These are phyloP conservation scores for Calameuta filiformis DNA, from an alignment of 2,888 invertebrate genomes.

Conservation along the genomic window DNA sequence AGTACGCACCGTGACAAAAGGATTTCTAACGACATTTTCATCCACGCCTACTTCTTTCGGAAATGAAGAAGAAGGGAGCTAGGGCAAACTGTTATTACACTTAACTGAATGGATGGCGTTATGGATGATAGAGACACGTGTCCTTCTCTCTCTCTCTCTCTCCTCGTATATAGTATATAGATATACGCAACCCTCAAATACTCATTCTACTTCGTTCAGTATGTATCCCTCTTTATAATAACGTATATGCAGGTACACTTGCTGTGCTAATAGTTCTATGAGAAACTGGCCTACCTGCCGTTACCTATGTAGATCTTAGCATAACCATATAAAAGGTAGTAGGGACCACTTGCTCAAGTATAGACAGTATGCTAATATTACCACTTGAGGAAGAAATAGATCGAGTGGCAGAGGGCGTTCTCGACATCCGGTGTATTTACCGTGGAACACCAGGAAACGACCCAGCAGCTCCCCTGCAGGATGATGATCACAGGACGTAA, in stretches of 20 bases:
- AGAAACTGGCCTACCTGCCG: background rate
- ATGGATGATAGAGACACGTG: background rate
- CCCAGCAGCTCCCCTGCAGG: background rate
- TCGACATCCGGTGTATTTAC: background rate
- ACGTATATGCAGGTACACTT: conserved; percentile 16
- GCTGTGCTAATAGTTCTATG: conserved; percentile 1
- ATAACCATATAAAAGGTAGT: background rate
- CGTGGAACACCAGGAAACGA: background rate
- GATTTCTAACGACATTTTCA: conserved; percentile 36
- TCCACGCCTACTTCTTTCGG: conserved; percentile 45
- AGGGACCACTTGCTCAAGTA: background rate
- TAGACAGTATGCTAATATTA: background rate
- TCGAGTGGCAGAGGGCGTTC: background rate
- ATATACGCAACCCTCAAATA: background rate
- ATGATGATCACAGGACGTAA: background rate
- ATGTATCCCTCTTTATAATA: background rate
- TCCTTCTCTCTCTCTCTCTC: background rate
- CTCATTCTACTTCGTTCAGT: background rate
- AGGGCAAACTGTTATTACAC: conserved; percentile 23
- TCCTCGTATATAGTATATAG: background rate
- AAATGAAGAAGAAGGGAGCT: conserved; percentile 10
- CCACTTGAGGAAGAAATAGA: background rate
- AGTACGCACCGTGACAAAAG: background rate
- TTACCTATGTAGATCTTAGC: background rate
- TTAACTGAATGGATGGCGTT: background rate